A percentile compares a stretch with the other conserved stretches of the same genome.
These are phyloP conservation scores for Cathartes aura DNA, from an alignment of 2,113 vertebrate species.

Conservation along the genomic window DNA sequence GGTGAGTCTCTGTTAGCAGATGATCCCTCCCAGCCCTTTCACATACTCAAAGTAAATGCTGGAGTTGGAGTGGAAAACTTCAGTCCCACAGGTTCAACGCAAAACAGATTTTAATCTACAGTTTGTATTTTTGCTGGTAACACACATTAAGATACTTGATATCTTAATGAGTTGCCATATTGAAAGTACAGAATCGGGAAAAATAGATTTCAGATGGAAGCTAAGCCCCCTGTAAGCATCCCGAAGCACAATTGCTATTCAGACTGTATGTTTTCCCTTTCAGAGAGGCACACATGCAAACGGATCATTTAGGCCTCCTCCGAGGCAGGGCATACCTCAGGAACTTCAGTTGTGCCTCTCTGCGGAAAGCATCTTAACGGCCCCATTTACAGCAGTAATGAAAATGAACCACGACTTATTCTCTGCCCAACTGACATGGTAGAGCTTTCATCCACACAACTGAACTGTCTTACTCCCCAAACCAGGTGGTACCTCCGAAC, in stretches of 20 bases:
- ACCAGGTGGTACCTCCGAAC: rapidly evolving
- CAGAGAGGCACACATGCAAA: background rate
- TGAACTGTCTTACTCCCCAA: background rate
- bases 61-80: background rate
- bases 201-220: constrained; percentile 52
- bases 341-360: background rate
- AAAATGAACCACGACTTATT: background rate
- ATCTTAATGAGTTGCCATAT: constrained; percentile 38
- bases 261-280: background rate
- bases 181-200: background rate
- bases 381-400: background rate
- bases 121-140: constrained; percentile 42
- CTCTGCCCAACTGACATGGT: background rate
- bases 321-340: background rate
- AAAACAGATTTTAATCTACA: constrained; percentile 43
- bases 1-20: background rate
- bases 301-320: background rate
- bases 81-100: background rate
- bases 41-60: background rate
- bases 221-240: background rate
- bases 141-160: constrained; percentile 26
- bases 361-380: background rate
- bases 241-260: background rate
- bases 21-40: background rate
- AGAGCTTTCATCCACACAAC: background rate